Conservation (phyloP, 2,888 invertebrate species). For the Caenorhabditis plicata region DNA sequence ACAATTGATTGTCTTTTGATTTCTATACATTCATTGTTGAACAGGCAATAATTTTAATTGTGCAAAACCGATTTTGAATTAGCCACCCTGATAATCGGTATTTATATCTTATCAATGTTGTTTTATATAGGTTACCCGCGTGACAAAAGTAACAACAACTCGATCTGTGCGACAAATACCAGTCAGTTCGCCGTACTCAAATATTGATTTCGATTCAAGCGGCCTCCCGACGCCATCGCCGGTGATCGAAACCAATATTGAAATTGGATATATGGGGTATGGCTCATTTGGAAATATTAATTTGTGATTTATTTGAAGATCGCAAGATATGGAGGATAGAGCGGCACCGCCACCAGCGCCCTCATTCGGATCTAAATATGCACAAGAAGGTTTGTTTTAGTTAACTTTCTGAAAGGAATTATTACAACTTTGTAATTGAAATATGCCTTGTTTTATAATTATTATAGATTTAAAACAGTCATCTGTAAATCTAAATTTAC, state of each 20-base stretch:
- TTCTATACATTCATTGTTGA: not conserved
- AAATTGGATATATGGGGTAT: conserved; percentile 7
- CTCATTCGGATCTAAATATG: conserved; percentile 15
- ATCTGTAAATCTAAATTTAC: too few relatives aligned
- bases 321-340: conserved; percentile 28
- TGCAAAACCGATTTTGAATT: not conserved
- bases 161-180: conserved; percentile 63
- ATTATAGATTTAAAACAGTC: not conserved
- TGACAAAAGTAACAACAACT: conserved; percentile 65
- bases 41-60: too few relatives aligned
- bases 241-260: conserved; percentile 17
- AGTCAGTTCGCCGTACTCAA: conserved; percentile 54
- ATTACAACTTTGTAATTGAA: too few relatives aligned
- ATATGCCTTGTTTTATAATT: too few relatives aligned
- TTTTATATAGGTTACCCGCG: conserved; percentile 58
- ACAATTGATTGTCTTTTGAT: not conserved
- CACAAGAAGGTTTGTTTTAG: conserved; percentile 15
- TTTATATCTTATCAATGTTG: not conserved
- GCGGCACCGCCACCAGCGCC: conserved; percentile 46
- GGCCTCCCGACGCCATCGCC: conserved; percentile 50
- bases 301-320: conserved; percentile 6
- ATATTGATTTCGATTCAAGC: conserved; percentile 60
- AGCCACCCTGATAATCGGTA: not conserved
- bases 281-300: not conserved
- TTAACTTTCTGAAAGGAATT: too few relatives aligned